phyloP scores from a whole-genome alignment of 2,113 vertebrate genomes.

The Brevimyrus niger region DNA sequence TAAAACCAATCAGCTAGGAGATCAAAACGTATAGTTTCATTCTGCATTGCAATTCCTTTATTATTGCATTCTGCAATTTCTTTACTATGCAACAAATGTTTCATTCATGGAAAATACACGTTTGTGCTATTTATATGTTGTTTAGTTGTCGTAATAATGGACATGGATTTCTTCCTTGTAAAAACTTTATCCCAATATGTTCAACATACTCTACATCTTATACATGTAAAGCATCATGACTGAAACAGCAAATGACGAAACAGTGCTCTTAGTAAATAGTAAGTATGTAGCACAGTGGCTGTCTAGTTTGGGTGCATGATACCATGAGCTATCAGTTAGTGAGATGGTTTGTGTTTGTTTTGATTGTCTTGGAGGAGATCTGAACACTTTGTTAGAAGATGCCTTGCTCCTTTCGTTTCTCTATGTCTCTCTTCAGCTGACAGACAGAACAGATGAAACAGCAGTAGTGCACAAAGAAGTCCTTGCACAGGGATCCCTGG shows the following conservation, averaged over 20 bases:
- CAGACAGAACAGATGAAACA: conserved; percentile 45
- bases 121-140: neutral
- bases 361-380: neutral
- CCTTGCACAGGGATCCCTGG: conserved; percentile 53
- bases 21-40: neutral
- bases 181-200: neutral
- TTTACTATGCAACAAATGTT: neutral
- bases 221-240: neutral
- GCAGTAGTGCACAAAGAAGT: neutral
- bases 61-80: neutral
- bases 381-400: conserved; percentile 42
- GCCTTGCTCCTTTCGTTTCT: conserved; percentile 51
- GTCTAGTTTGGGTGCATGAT: neutral
- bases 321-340: neutral
- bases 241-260: neutral
- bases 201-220: neutral
- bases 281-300: neutral
- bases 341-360: neutral
- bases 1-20: neutral
- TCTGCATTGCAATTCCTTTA: no score
- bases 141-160: neutral
- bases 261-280: neutral
- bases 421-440: conserved; percentile 62
- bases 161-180: neutral
- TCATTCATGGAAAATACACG: neutral